Evolutionary conservation across 2,797 vertebrate genomes (phyloP).

Genomic region (Amblyopsis hoosieri): DNA sequence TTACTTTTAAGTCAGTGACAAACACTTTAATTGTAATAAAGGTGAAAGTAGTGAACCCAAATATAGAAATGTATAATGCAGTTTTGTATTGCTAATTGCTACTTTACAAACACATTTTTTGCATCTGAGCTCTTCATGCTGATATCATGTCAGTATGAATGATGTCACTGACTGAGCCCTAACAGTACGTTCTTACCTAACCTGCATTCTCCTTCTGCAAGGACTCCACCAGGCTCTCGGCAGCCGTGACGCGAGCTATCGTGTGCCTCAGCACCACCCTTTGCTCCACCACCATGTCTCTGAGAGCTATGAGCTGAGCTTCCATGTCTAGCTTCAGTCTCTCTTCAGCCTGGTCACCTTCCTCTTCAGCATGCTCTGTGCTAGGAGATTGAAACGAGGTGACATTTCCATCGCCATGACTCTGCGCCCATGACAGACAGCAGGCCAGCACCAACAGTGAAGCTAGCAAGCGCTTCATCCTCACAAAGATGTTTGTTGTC

Average conservation of each 20-base stretch:
- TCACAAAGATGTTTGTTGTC: background rate
- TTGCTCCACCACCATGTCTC: conserved; percentile 28
- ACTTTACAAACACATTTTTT: no score
- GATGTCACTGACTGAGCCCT: no score
- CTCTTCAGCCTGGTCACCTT: background rate
- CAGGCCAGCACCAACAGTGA: conserved; percentile 18
- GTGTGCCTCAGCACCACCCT: conserved; percentile 20
- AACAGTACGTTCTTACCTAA: background rate
- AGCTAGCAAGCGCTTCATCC: conserved; percentile 15
- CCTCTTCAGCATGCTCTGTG: background rate
- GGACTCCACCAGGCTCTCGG: conserved; percentile 25
- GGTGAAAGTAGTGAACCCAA: no score
- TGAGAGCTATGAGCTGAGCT: conserved; percentile 32
- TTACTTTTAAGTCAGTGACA: no score
- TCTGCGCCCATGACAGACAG: conserved; percentile 12
- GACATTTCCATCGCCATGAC: background rate
- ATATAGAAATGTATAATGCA: no score
- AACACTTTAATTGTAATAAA: no score
- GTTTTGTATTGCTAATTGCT: no score
- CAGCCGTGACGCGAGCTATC: conserved; percentile 19
- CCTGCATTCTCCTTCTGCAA: conserved; percentile 31
- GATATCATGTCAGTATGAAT: no score
- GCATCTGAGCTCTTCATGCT: no score
- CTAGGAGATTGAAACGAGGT: background rate
- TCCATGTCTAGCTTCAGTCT: conserved; percentile 8